Percentiles rank a stretch among this genome's conserved stretches.
These are phyloP conservation scores for Dysdera silvatica DNA, from an alignment of 1,140 invertebrate genomes.

Conservation along the genomic window DNA sequence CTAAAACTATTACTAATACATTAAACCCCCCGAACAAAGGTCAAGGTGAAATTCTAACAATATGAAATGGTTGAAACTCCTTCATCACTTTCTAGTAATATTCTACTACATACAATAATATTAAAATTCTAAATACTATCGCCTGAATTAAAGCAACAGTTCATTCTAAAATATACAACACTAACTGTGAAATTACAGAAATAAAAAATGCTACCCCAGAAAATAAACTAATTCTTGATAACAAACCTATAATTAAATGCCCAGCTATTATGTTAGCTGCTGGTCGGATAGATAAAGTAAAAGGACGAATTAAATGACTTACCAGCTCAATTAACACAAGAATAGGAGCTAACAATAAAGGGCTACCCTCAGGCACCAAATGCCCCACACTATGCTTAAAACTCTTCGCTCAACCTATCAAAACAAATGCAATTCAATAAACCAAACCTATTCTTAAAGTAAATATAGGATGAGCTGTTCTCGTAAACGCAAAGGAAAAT, in stretches of 20 bases:
- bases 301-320: slow-evolving; percentile 51
- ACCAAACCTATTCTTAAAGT: slow-evolving; percentile 50
- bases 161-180: slow-evolving; percentile 1
- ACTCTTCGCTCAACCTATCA: slow-evolving; percentile 41
- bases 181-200: not conserved
- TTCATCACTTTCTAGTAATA: slow-evolving; percentile 8
- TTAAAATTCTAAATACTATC: not conserved
- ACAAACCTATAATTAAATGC: slow-evolving; percentile 52
- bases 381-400: slow-evolving; percentile 52
- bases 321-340: slow-evolving; percentile 45
- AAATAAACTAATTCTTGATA: slow-evolving; percentile 44
- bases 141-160: too few relatives aligned
- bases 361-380: slow-evolving; percentile 54
- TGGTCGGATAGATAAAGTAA: slow-evolving; percentile 56
- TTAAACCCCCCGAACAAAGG: slow-evolving; percentile 46
- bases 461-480: slow-evolving; percentile 52
- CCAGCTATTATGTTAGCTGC: slow-evolving; percentile 61
- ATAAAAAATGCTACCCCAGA: not conserved
- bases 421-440: slow-evolving; percentile 55
- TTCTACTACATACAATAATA: slow-evolving; percentile 12
- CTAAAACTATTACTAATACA: slow-evolving; percentile 44
- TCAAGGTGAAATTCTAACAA: slow-evolving; percentile 47
- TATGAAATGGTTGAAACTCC: slow-evolving; percentile 13
- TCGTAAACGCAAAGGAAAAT: slow-evolving; percentile 59
- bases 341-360: slow-evolving; percentile 48